Evolutionary conservation across 2,888 invertebrate genomes (phyloP), one percentile per base, ranked within the genome.

Genomic region (Hirudinaria manillensis): DNA sequence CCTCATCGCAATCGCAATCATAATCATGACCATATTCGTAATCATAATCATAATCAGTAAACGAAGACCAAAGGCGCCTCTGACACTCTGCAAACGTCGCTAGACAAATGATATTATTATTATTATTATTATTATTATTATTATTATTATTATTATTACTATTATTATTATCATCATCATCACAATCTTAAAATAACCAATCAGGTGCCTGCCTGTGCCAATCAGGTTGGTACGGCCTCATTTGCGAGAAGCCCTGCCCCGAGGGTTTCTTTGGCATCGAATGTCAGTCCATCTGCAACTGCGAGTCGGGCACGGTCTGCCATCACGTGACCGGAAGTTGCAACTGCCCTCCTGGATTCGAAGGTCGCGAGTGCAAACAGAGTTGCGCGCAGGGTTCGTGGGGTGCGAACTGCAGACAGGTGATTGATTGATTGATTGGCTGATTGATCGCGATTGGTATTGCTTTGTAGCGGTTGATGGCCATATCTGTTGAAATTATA

Each of bases 321-420:
- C 79, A 84, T 78, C 82, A 82, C 38, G 81, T 80, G 38, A 92
- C 91, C 75, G 97, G 97, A 7, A 88, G 88, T 80, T 98, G 97
- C 85, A 79, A 81, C 3, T 87, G 87, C 80, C 83, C 85, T 4
- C 82, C 86, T 1, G 87, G 87, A 0, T 87, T 82, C 78, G 81
- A 80, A n/a, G 87, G 87, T 7, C 77, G 76, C 13, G 76, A 74
- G 19, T 78, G 78, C 72, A 65, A 32, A 27, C n/a, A 56, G 51
- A 71, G 70, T 29, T 53, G 81, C 81, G 6, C 79, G 79, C 32
- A 86, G 77, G 83, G 84, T 74, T 79, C 82, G 32, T 78, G 76
- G 75, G 78, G 77, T 3, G n/a, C 34, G 21, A 45, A 74, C 21
- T 78, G 78, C 68, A 29, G 61, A n/a, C 19, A 75, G 70, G 77